phyloP scores from a whole-genome alignment of 1,140 invertebrate genomes.

The Ganaspis sp. region DNA sequence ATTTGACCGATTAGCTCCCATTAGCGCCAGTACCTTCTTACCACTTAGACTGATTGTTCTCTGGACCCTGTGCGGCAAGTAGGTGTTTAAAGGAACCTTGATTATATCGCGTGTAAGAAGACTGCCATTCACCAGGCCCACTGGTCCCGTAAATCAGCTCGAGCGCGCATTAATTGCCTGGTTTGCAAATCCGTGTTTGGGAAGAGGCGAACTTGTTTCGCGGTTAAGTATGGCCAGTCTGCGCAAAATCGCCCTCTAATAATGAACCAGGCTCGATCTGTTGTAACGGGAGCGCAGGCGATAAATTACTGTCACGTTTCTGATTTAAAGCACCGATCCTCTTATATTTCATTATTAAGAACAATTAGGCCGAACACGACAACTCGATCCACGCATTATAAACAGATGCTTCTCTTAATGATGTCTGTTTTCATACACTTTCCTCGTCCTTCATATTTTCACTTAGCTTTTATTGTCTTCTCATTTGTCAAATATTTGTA shows the following conservation, averaged over 20 bases:
- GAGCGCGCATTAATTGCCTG: conserved; percentile 28
- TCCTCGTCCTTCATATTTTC: neutral
- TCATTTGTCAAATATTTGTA: too few relatives aligned
- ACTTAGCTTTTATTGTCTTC: too few relatives aligned
- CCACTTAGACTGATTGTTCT: conserved; percentile 22
- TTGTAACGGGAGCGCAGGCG: conserved; percentile 25
- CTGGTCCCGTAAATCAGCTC: conserved; percentile 13
- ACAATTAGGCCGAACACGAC: conserved; percentile 7
- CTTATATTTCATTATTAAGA: conserved; percentile 25
- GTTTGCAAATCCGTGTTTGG: conserved; percentile 27
- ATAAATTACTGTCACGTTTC: conserved; percentile 21
- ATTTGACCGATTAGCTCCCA: conserved; percentile 25
- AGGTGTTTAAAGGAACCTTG: conserved; percentile 29
- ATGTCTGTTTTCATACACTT: neutral
- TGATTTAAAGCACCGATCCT: conserved; percentile 17
- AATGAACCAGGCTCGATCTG: conserved; percentile 22
- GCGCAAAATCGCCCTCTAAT: conserved; percentile 24
- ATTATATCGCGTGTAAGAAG: conserved; percentile 28
- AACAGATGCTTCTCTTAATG: conserved; percentile 5
- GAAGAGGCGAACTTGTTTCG: conserved; percentile 26
- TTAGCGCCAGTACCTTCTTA: conserved; percentile 18
- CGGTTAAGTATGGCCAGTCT: conserved; percentile 8
- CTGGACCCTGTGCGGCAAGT: neutral
- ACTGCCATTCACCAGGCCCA: conserved; percentile 1
- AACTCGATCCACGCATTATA: conserved; percentile 10